phyloP scores from a whole-genome alignment of 1,140 invertebrate species.

The Drosophila bifasciata region DNA sequence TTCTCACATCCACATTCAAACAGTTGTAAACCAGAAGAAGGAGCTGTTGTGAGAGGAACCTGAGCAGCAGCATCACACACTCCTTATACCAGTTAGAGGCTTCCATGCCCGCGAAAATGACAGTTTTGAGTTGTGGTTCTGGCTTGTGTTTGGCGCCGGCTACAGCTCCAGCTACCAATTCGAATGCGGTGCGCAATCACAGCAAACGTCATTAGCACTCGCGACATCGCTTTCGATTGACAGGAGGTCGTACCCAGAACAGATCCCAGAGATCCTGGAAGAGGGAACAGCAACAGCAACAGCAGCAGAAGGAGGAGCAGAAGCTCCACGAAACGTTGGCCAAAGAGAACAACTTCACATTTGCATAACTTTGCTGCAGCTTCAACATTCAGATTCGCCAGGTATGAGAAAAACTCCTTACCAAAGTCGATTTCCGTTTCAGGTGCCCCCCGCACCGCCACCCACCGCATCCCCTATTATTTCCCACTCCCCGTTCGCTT shows the following conservation, averaged over 20 bases:
- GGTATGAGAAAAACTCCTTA: conserved; percentile 71
- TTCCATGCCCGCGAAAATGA: conserved; percentile 53
- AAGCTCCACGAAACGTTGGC: conserved; percentile 15
- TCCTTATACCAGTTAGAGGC: conserved; percentile 7
- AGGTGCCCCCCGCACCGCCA: not conserved
- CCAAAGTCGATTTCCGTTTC: conserved; percentile 79
- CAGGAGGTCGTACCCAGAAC: conserved; percentile 27
- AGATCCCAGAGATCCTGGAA: too few relatives aligned
- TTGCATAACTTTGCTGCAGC: conserved; percentile 78
- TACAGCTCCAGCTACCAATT: conserved; percentile 2
- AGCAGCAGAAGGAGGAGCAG: not conserved
- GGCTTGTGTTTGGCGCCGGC: conserved; percentile 16
- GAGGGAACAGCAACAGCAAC: not conserved
- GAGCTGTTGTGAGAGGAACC: not conserved
- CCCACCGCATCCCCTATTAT: not conserved
- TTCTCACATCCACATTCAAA: conserved; percentile 7
- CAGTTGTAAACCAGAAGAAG: conserved; percentile 1
- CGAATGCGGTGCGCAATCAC: conserved; percentile 65
- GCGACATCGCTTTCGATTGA: conserved; percentile 66
- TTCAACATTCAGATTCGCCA: conserved; percentile 48
- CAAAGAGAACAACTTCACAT: conserved; percentile 49
- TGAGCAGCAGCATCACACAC: too few relatives aligned
- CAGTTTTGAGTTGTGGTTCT: conserved; percentile 62
- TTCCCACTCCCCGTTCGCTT: not conserved
- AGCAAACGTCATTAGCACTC: conserved; percentile 79